Percentiles rank a stretch among this genome's conserved stretches.
Evolutionary conservation across 2,113 vertebrate genomes (phyloP).

Genomic region (Erythrocercus mccallii): DNA sequence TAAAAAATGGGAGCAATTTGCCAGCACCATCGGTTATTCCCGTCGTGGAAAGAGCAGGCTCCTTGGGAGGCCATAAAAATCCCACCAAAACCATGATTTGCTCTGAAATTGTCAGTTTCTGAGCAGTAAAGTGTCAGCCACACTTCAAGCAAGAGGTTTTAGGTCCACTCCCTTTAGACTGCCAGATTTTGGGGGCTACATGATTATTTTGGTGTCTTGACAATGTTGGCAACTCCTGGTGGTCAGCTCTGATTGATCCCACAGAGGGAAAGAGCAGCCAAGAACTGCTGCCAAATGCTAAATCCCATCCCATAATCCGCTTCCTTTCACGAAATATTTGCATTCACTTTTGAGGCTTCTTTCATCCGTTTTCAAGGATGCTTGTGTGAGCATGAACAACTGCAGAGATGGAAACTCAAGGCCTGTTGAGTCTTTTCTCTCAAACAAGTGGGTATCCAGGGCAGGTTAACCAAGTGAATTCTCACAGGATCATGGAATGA

Average conservation of each 20-base stretch:
- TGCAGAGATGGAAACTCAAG: not conserved
- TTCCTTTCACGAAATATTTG: not conserved
- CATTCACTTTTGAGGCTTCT: not conserved
- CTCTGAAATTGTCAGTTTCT: not conserved
- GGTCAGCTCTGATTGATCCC: not conserved
- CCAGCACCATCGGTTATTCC: not conserved
- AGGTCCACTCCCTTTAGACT: not conserved
- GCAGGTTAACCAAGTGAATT: not conserved
- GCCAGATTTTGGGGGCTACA: not conserved
- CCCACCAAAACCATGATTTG: not conserved
- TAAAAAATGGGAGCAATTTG: not conserved
- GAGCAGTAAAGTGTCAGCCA: not conserved
- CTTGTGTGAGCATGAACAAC: not conserved
- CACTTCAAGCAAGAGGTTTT: not conserved
- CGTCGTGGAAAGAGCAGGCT: not conserved
- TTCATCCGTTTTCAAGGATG: not conserved
- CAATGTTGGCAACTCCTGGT: not conserved
- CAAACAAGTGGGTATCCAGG: not conserved
- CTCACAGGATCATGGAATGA: not conserved
- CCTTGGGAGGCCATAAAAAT: not conserved
- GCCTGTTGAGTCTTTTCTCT: not conserved
- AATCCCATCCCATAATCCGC: not conserved
- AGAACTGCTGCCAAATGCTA: not conserved
- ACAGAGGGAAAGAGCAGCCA: not conserved
- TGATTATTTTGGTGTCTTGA: not conserved